Evolutionary conservation across 2,797 vertebrate species (phyloP).

Genomic region (Lepidocolaptes lacrymiger): DNA sequence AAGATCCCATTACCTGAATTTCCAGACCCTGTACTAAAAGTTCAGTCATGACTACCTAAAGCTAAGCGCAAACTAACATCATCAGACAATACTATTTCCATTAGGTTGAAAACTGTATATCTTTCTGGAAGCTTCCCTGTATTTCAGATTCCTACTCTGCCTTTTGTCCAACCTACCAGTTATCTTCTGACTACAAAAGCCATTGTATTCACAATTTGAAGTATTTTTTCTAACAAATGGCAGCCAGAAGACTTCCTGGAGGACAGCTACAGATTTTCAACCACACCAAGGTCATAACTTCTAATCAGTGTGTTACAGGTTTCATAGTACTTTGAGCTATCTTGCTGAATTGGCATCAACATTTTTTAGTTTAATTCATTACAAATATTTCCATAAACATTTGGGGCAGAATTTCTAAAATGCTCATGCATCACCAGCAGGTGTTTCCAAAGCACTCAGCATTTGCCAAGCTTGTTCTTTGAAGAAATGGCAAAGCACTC

Average conservation of each 20-base stretch:
- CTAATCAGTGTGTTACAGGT: neutral
- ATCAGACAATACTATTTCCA: neutral
- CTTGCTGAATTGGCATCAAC: neutral
- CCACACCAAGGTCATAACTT: neutral
- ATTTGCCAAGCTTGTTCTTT: neutral
- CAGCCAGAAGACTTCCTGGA: neutral
- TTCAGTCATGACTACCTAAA: neutral
- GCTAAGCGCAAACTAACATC: neutral
- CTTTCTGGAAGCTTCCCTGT: neutral
- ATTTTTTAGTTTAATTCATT: neutral
- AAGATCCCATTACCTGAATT: neutral
- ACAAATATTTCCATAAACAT: neutral
- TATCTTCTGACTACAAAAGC: neutral
- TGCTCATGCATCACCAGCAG: neutral
- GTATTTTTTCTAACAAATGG: neutral
- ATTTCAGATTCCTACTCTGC: neutral
- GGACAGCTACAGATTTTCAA: neutral
- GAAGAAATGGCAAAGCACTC: conserved; percentile 5
- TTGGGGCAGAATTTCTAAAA: neutral
- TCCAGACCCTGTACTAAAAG: neutral
- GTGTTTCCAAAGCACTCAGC: neutral
- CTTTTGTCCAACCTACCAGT: neutral
- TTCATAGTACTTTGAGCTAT: neutral
- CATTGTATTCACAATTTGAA: neutral
- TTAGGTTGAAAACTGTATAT: neutral